These are phyloP conservation scores for Corythoichthys haematopterus DNA, from an alignment of 2,113 vertebrate species.

Conservation along the genomic window DNA sequence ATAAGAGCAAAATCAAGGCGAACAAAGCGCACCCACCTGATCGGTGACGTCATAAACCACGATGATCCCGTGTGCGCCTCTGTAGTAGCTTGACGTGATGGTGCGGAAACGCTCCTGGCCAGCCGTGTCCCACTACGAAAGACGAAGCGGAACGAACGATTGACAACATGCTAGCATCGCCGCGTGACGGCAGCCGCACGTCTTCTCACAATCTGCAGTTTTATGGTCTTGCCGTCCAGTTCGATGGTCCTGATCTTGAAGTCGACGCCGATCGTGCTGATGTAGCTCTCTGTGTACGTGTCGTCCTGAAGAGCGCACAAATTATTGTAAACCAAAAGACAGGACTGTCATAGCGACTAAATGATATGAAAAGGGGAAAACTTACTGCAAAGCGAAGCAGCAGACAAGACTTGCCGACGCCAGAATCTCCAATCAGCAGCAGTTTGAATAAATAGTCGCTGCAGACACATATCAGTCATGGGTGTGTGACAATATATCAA, in stretches of 20 bases:
- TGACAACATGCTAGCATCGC: background rate
- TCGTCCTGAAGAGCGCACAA: constrained; percentile 77
- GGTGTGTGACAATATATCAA: no score
- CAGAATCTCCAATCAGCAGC: constrained; percentile 96
- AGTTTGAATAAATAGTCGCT: constrained; percentile 99
- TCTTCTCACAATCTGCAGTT: constrained; percentile 96
- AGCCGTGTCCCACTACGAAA: constrained; percentile 90
- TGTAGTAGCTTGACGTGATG: constrained; percentile 98
- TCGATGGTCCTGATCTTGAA: constrained; percentile 99
- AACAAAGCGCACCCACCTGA: constrained; percentile 75
- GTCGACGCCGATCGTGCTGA: constrained; percentile 98
- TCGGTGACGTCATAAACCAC: constrained; percentile 97
- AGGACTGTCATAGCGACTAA: background rate
- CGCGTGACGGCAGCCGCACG: background rate
- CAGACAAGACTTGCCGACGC: constrained; percentile 97
- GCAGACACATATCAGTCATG: constrained; percentile 30
- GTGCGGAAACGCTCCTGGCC: constrained; percentile 96
- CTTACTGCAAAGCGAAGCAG: constrained; percentile 97
- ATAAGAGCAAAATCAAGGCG: background rate
- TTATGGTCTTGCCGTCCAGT: constrained; percentile 97
- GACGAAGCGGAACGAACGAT: background rate
- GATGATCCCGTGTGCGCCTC: constrained; percentile 96
- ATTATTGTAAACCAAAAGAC: background rate
- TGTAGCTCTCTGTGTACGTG: constrained; percentile 98
- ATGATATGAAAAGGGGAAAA: constrained; percentile 28